Base-by-base conservation (phyloP, 2,797 vertebrate species). In the Etheostoma perlongum region DNA sequence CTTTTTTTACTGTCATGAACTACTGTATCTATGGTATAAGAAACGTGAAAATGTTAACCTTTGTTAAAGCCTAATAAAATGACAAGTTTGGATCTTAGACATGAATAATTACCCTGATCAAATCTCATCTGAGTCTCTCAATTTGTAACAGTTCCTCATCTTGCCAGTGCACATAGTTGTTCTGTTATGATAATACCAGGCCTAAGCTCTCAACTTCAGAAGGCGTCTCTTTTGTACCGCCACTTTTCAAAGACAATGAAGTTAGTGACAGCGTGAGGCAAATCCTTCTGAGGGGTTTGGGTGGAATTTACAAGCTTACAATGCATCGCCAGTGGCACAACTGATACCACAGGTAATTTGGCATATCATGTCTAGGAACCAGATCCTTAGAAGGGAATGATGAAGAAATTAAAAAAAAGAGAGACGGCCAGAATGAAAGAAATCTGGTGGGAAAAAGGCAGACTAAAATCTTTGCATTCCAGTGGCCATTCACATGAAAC, bases 401-500 rank as follows among this genome's bases (percentile, higher is more conserved):
- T 81, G 89, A 92, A 93, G 93, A 95, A 94, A 96, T 93, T 95
- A 91, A 88, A 83, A 76, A 70, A 67, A 60, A 30, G 30, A 69
- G 10, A 62, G 75, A 66, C n/a, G 13, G 52, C 64, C 49, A 49
- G 68, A 83, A 74, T 74, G 74, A 86, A 78, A 79, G 70, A 87
- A 95, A 95, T 93, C 93, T 95, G 93, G 96, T 96, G 96, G 96
- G 95, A 96, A 96, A 96, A 92, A 91, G 89, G 87, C 90, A 71
- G 85, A 90, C 90, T 91, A 87, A 94, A 94, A 94, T 94, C 92
- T 93, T 88, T 84, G 83, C 92, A 94, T 95, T 96, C 94, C 92
- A 72, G 58, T 84, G 82, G 72, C 87, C 91, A 90, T 94, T 94
- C 94, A 96, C 91, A 90, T 93, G 90, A 96, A 96, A 94, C 93